Evolutionary conservation across 2,113 vertebrate species (phyloP).

Genomic region (Takifugu bimaculatus): DNA sequence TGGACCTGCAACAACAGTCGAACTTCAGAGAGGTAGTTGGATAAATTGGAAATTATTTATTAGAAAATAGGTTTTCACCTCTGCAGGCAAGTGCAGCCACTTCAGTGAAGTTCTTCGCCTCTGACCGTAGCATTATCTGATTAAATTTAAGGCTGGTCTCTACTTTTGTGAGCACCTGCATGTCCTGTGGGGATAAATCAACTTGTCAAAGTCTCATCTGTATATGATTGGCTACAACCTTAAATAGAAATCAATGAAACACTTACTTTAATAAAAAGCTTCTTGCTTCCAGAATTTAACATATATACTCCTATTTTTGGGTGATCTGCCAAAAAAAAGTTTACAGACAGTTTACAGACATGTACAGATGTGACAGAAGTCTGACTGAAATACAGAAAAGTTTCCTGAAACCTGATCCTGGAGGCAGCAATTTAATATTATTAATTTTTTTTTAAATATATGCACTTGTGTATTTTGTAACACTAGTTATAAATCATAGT

Average conservation of each 20-base stretch:
- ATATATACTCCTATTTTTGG: constrained; percentile 84
- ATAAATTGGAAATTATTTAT: neutral
- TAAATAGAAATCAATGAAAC: neutral
- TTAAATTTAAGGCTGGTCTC: constrained; percentile 78
- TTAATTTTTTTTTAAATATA: too few relatives aligned
- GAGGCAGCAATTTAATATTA: too few relatives aligned
- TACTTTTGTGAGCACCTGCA: constrained; percentile 78
- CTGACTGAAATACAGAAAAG: neutral
- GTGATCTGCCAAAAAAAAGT: constrained; percentile 72
- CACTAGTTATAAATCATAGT: too few relatives aligned
- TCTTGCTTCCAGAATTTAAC: constrained; percentile 87
- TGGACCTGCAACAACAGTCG: constrained; percentile 54
- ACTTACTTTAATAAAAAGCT: constrained; percentile 88
- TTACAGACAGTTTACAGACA: neutral
- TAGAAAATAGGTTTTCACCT: constrained; percentile 69
- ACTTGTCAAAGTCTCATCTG: neutral
- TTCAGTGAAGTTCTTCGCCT: constrained; percentile 85
- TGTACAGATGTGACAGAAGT: neutral
- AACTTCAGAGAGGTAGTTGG: neutral
- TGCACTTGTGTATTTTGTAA: too few relatives aligned
- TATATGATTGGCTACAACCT: neutral
- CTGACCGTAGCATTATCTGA: constrained; percentile 79
- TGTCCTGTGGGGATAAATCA: constrained; percentile 68
- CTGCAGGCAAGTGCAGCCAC: constrained; percentile 85
- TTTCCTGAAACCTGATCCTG: neutral